phyloP scores from a whole-genome alignment of 2,888 invertebrate genomes.

The Coecobrya sp. region DNA sequence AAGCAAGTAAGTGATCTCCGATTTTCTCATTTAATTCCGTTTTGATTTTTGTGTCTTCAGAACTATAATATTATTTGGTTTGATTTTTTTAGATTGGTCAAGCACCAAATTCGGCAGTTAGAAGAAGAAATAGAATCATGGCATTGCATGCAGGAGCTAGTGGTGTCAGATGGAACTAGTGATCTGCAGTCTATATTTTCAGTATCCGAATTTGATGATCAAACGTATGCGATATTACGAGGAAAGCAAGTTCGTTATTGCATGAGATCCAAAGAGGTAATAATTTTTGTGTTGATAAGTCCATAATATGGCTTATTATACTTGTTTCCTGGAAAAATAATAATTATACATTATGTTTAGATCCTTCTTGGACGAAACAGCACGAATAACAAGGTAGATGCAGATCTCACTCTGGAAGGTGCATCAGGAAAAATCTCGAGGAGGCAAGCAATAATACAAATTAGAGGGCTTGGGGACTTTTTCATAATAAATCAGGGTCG shows the following conservation, averaged over 20 bases:
- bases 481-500: conserved; percentile 98
- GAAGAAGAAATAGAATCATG: conserved; percentile 96
- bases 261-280: conserved; percentile 96
- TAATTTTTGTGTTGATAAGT: neutral
- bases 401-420: conserved; percentile 97
- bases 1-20: conserved; percentile 66
- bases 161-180: conserved; percentile 91
- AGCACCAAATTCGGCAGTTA: conserved; percentile 94
- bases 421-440: conserved; percentile 98
- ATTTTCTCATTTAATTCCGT: neutral
- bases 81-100: conserved; percentile 90
- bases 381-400: conserved; percentile 95
- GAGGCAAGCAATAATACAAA: conserved; percentile 96
- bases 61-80: conserved; percentile 27
- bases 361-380: conserved; percentile 97
- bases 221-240: conserved; percentile 96
- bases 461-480: conserved; percentile 98
- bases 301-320: no score
- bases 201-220: conserved; percentile 95
- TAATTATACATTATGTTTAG: conserved; percentile 88
- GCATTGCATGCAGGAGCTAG: conserved; percentile 97
- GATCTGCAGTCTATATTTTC: conserved; percentile 87
- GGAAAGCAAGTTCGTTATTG: conserved; percentile 97
- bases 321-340: no score
- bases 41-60: no score